phyloP scores from a whole-genome alignment of 37 sponge, comb jelly and placozoan genomes.

The Corticium candelabrum region DNA sequence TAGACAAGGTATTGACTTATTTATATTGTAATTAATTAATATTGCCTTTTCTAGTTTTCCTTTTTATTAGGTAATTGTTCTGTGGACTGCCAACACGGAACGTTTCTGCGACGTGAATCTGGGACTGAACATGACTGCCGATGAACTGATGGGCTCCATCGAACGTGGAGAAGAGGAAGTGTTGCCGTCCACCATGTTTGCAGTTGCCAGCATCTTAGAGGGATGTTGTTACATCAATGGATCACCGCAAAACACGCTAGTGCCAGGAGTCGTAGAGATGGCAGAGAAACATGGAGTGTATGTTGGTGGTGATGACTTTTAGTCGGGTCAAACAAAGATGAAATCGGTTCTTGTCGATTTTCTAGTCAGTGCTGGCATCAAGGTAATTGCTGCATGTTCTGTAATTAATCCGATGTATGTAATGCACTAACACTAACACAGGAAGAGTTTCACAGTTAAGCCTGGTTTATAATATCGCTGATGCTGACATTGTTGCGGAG shows the following conservation, averaged over 20 bases:
- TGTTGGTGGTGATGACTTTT: conserved; percentile 83
- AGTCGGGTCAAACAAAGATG: conserved; percentile 80
- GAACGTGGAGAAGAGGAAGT: conserved; percentile 46
- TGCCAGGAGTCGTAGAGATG: conserved; percentile 74
- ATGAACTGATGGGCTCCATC: conserved; percentile 56
- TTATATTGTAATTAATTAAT: neutral
- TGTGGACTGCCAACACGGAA: conserved; percentile 93
- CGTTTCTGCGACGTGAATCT: conserved; percentile 62
- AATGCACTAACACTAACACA: too few species aligned
- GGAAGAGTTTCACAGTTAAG: too few species aligned
- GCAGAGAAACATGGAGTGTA: conserved; percentile 61
- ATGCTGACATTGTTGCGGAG: too few species aligned
- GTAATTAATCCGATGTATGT: too few species aligned
- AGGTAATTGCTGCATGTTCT: too few species aligned
- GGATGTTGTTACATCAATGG: conserved; percentile 87
- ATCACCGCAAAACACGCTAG: conserved; percentile 84
- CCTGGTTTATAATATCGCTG: too few species aligned
- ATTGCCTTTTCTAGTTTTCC: conserved; percentile 1
- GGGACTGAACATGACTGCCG: conserved; percentile 69
- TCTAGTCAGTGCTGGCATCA: conserved; percentile 78
- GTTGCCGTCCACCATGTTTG: conserved; percentile 83
- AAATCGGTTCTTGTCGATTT: conserved; percentile 82
- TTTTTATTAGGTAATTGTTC: conserved; percentile 60
- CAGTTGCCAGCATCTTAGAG: conserved; percentile 74
- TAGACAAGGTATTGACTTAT: conserved; percentile 57